A percentile compares a stretch with the other conserved stretches of the same genome.
Evolutionary conservation across 2,888 invertebrate species (phyloP).

Genomic region (Sclerodermus sp.): DNA sequence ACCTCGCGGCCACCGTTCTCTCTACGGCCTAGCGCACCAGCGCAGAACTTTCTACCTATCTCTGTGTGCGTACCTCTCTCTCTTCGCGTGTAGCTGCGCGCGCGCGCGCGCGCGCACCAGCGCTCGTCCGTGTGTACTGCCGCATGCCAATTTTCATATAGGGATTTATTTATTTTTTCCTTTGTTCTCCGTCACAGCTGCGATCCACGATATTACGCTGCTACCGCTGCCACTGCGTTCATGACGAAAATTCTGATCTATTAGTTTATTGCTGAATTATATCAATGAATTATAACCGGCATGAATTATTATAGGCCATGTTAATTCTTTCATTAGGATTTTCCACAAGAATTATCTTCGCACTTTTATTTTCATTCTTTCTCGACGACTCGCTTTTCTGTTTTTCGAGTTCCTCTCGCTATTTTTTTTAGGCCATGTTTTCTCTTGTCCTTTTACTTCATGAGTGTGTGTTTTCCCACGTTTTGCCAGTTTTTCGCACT

Average conservation of each 20-base stretch:
- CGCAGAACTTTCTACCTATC: constrained; percentile 15
- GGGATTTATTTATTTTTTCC: constrained; percentile 2
- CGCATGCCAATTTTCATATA: background rate
- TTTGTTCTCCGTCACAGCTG: constrained; percentile 2
- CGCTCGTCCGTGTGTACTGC: background rate
- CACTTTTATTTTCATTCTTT: no score
- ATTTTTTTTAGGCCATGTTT: no score
- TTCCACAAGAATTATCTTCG: no score
- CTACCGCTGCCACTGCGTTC: background rate
- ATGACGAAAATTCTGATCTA: constrained; percentile 8
- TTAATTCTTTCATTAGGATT: no score
- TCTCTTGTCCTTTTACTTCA: no score
- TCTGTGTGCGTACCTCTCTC: constrained; percentile 24
- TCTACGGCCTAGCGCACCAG: constrained; percentile 42
- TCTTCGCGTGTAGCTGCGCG: background rate
- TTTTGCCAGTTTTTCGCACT: no score
- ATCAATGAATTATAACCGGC: no score
- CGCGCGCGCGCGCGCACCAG: constrained; percentile 4
- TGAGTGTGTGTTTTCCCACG: no score
- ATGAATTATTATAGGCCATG: no score
- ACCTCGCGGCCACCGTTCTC: constrained; percentile 34
- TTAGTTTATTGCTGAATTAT: no score
- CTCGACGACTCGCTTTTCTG: no score
- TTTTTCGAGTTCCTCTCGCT: no score
- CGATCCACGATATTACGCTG: constrained; percentile 3